These are phyloP conservation scores for Enteromius treurensis DNA, from an alignment of 2,797 vertebrate genomes.

Conservation along the genomic window DNA sequence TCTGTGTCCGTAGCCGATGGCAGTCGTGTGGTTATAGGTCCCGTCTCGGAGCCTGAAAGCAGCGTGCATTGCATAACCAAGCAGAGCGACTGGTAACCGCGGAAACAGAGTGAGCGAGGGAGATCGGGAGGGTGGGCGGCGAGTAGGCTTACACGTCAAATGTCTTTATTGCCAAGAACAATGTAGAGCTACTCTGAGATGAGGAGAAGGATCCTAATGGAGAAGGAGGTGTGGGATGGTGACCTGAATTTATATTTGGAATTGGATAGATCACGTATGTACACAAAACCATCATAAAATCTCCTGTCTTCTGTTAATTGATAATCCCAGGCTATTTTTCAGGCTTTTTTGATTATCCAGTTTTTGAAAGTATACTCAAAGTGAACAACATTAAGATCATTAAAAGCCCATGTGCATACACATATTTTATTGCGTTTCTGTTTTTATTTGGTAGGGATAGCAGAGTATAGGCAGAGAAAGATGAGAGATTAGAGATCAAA, in stretches of 20 bases:
- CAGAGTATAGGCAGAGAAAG: background rate
- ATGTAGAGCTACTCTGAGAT: constrained; percentile 19
- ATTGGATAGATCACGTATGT: constrained; percentile 32
- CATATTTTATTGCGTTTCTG: background rate
- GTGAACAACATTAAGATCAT: background rate
- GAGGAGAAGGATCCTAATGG: background rate
- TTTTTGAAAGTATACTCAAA: background rate
- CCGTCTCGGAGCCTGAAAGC: constrained; percentile 61
- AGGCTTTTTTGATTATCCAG: background rate
- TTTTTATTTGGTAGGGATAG: background rate
- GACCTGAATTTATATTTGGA: constrained; percentile 45
- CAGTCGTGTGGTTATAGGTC: constrained; percentile 64
- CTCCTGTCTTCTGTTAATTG: background rate
- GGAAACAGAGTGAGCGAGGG: constrained; percentile 39
- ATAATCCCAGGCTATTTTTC: background rate
- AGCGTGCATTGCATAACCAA: constrained; percentile 80
- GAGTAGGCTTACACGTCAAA: constrained; percentile 60
- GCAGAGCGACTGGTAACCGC: constrained; percentile 67
- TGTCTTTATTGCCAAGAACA: constrained; percentile 56
- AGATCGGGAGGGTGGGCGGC: constrained; percentile 54
- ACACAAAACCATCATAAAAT: background rate
- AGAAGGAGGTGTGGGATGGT: constrained; percentile 10
- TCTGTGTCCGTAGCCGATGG: constrained; percentile 64
- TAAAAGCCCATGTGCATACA: background rate
- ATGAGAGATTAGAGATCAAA: background rate